phyloP scores from a whole-genome alignment of 2,888 invertebrate genomes.

The Cerceris rybyensis region DNA sequence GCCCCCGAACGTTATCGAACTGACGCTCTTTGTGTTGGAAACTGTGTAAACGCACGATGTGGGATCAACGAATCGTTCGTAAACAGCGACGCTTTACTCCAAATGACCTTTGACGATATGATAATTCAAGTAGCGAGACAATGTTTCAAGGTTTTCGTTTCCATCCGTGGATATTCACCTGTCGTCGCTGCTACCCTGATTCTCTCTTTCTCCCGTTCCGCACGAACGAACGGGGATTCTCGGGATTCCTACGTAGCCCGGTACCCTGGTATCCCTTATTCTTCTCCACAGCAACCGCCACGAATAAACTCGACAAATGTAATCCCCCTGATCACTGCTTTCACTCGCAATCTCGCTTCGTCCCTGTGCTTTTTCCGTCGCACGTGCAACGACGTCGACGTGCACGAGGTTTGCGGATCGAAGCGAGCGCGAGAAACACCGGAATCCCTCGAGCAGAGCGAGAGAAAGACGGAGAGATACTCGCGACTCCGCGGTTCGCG shows the following conservation, averaged over 20 bases:
- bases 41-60: background rate
- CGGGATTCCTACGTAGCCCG: conserved; percentile 4
- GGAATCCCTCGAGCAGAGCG: conserved; percentile 38
- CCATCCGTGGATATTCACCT: background rate
- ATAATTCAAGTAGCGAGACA: background rate
- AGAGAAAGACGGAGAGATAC: conserved; percentile 59
- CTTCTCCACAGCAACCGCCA: background rate
- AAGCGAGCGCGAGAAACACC: conserved; percentile 29
- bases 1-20: too few relatives aligned
- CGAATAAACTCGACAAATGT: background rate
- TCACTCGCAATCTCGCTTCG: conserved; percentile 2
- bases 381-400: conserved; percentile 14
- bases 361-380: conserved; percentile 2
- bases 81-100: background rate
- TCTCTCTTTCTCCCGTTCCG: background rate
- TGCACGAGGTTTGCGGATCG: conserved; percentile 33
- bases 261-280: background rate
- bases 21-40: background rate
- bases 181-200: background rate
- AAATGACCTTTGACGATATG: background rate
- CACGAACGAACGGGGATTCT: conserved; percentile 2
- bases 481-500: conserved; percentile 78
- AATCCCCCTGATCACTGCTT: conserved; percentile 7
- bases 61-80: background rate
- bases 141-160: background rate